Evolutionary conservation across 2,113 vertebrate species (phyloP), one percentile per base, ranked within the genome.

Genomic region (Lanius ludovicianus): DNA sequence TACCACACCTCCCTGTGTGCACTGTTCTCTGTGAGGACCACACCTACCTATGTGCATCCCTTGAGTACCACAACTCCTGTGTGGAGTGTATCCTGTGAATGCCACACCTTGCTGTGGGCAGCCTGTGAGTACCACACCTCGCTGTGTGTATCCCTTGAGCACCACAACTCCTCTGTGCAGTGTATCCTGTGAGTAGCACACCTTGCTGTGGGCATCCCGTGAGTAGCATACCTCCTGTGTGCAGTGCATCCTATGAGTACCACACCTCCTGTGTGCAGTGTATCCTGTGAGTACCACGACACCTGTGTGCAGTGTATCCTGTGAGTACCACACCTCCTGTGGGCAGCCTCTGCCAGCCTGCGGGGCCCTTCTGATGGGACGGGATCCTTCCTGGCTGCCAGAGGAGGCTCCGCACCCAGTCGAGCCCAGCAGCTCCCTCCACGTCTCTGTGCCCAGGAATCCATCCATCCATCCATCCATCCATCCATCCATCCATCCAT

Each of bases 381-480:
- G 20, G 52, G 39, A 30, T 2, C 62, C 4, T 31, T 23, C 25
- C 28, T 47, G 3, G 57, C 46, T 4, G 1, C 44, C 39, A 2
- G 18, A 6, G 47, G 41, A 35, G 25, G 25, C 30, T 71, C 37
- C 6, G 41, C 28, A 42, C 47, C 64, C 13, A 14, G 33, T 47
- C 39, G 6, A 39, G 7, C 11, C 39, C 52, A 9, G 42, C 30
- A 15, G 42, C 33, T 64, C 27, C 57, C 47, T 24, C 27, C 35
- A 19, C 30, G 23, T 31, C 17, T 15, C 1, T 3, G 22, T 7
- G 2, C 68, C 5, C 15, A 6, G 24, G 9, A 37, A n/a, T 20
- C 31, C 67, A 14, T 10, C 35, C 37, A 37, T 37, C 37, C 37
- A 37, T 37, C 37, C 37, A 37, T 37, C 37, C 37, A 37, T 37